Conservation (phyloP, 2,888 invertebrate species). For the Nomada ruficornis region DNA sequence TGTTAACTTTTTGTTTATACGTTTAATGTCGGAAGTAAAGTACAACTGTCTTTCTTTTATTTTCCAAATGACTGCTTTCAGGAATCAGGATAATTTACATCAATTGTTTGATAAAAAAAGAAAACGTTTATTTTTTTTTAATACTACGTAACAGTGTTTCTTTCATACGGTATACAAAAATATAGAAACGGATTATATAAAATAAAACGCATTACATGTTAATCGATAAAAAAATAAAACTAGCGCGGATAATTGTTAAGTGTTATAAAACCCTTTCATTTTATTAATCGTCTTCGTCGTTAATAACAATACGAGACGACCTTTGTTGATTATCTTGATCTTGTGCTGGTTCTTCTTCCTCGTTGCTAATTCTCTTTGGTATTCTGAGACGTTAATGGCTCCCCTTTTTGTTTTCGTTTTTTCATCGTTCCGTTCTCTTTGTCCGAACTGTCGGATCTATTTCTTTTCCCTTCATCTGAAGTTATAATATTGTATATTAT, state of each 20-base stretch:
- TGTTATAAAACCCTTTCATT: not conserved
- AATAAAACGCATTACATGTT: not conserved
- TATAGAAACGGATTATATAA: not conserved
- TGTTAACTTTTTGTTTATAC: not conserved
- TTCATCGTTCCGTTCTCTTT: constrained; percentile 72
- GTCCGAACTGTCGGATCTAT: constrained; percentile 74
- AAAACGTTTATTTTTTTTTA: not conserved
- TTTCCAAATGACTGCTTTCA: not conserved
- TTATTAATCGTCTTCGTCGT: constrained; percentile 77
- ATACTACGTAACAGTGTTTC: not conserved
- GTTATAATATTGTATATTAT: constrained; percentile 11
- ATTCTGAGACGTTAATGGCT: constrained; percentile 25
- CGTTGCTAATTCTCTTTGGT: constrained; percentile 60
- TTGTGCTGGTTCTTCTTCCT: constrained; percentile 53
- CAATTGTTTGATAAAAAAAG: too few species aligned
- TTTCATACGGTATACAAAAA: not conserved
- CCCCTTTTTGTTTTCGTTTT: constrained; percentile 80
- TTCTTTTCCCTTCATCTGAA: constrained; percentile 74
- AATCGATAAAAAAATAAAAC: not conserved
- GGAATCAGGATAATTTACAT: too few species aligned
- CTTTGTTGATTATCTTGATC: constrained; percentile 61
- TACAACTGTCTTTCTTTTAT: too few species aligned
- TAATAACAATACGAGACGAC: constrained; percentile 66
- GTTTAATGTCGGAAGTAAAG: not conserved
- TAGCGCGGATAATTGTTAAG: not conserved